Conservation (phyloP, 2,797 vertebrate species). For the Natrix natrix region DNA sequence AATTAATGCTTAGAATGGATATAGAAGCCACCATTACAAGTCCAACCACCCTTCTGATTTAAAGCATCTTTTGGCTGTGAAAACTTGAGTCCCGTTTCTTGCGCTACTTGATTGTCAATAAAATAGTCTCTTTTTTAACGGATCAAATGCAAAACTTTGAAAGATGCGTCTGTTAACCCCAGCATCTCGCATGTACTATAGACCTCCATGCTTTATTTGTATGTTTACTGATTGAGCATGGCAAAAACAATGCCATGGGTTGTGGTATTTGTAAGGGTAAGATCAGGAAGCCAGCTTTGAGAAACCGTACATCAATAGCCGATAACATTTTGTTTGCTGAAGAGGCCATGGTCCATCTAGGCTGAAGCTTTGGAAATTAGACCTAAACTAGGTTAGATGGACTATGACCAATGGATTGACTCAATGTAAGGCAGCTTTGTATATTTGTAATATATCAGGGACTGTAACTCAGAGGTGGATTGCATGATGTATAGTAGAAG, state of each 20-base stretch:
- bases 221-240: background rate
- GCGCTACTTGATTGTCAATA: background rate
- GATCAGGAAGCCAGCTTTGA: background rate
- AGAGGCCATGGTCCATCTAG: background rate
- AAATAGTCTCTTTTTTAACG: background rate
- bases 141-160: background rate
- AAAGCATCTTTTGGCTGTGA: background rate
- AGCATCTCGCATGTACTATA: background rate
- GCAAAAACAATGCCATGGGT: background rate
- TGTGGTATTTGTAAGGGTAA: background rate
- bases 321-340: background rate
- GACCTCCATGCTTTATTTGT: background rate
- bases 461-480: background rate
- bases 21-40: background rate
- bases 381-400: background rate
- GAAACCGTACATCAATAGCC: background rate
- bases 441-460: background rate
- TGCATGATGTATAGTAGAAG: background rate
- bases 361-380: background rate
- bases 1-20: background rate
- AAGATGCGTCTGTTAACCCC: background rate
- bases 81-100: background rate
- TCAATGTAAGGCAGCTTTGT: background rate
- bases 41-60: background rate
- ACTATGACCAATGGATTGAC: background rate